Evolutionary conservation across 2,888 invertebrate genomes (phyloP), one percentile per base, ranked within the genome.

Genomic region (Phengaris arion): DNA sequence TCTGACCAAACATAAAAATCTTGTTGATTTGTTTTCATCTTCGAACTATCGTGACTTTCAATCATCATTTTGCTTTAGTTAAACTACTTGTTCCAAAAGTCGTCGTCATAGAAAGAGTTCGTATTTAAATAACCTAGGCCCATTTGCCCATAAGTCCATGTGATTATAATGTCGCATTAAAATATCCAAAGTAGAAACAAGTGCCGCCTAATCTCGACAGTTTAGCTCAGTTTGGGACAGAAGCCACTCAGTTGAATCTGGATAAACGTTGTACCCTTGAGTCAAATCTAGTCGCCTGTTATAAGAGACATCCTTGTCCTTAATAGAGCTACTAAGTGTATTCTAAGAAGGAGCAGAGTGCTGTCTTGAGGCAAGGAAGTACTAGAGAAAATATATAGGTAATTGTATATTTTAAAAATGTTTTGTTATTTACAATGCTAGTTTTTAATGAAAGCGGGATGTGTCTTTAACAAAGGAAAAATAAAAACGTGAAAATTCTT

Each of bases 131-230:
- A 10, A 22, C 22, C 48, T 48, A 48, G 48, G 48, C 9, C 59
- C 8, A 5, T 4, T 22, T 22, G 22, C 22, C 22, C 22, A 22
- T 59, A 22, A 10, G 59, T 22, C 15, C 7, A 59, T 59, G 8
- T 59, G 22, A 59, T 59, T 59, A 59, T 15, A 59, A 10, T 59
- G 59, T 59, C 59, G 22, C 59, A 59, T 22, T 22, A 22, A 8
- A 59, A 22, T 59, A 22, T 59, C 22, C 6, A 59, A 59, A 59
- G 59, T 15, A 15, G 15, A 59, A 59, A 59, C 59, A 59, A 59
- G 59, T 59, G 59, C 22, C 59, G 22, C 59, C 59, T 59, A 59
- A 59, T 59, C 59, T 59, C 22, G 59, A 22, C 59, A 59, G 22
- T 59, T 59, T 59, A 59, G 59, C 59, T 59, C 15, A 15, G 10